Percentiles rank a stretch among this genome's conserved stretches.
Conservation (phyloP, 2,113 vertebrate species). For the Chaetops frenatus region DNA sequence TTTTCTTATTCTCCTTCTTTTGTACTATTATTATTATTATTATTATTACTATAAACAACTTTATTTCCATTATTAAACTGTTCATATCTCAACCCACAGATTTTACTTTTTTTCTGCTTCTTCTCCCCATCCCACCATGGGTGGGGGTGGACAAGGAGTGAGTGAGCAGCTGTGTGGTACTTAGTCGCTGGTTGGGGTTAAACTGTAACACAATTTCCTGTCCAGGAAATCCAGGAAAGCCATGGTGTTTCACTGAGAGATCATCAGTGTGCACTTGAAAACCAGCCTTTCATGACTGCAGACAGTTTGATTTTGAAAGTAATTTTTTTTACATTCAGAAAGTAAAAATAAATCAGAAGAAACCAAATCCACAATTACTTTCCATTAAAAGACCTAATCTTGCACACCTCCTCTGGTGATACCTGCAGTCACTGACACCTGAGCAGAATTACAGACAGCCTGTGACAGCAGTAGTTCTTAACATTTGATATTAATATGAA, state of each 20-base stretch:
- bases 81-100: neutral
- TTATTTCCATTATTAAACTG: neutral
- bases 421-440: neutral
- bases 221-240: neutral
- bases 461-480: neutral
- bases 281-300: neutral
- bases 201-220: neutral
- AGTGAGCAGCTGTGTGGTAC: neutral
- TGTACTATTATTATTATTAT: neutral
- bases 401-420: neutral
- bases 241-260: neutral
- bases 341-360: neutral
- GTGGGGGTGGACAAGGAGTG: neutral
- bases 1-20: neutral
- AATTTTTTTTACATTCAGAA: neutral
- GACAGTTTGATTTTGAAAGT: neutral
- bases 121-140: neutral
- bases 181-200: neutral
- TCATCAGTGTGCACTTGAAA: neutral
- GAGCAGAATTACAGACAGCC: neutral
- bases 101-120: neutral
- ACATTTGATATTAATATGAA: neutral
- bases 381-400: neutral
- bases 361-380: neutral
- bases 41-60: neutral